Evolutionary conservation across 1,140 invertebrate genomes (phyloP).

Genomic region (Teleopsis dalmanni): DNA sequence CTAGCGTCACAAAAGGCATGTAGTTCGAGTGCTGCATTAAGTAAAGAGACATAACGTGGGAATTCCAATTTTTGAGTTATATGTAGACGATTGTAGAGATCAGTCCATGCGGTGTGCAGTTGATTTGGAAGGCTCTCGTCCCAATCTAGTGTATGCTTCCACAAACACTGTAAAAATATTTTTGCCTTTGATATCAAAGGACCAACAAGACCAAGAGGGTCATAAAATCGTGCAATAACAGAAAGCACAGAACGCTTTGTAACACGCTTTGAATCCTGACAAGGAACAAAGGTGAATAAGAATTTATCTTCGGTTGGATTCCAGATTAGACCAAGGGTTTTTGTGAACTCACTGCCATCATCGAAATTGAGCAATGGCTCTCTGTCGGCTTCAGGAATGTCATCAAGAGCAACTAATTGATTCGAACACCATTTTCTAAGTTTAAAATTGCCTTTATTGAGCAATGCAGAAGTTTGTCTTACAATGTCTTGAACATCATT

Average conservation of each 20-base stretch:
- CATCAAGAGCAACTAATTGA: conserved; percentile 13
- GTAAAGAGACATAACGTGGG: no score
- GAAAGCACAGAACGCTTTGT: conserved; percentile 29
- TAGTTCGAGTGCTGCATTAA: no score
- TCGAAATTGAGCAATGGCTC: conserved; percentile 3
- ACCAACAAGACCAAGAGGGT: conserved; percentile 16
- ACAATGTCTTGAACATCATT: conserved; percentile 10
- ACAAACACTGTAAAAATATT: conserved; percentile 21
- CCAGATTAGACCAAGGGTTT: not conserved
- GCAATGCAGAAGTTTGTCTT: conserved; percentile 13
- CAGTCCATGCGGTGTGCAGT: not conserved
- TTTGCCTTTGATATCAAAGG: conserved; percentile 25
- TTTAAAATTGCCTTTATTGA: conserved; percentile 30
- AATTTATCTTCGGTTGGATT: not conserved
- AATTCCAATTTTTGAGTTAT: no score
- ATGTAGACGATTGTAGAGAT: no score
- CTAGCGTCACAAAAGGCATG: no score
- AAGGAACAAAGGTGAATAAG: not conserved
- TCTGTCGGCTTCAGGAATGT: not conserved
- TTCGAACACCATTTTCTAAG: conserved; percentile 43
- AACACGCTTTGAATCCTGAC: not conserved
- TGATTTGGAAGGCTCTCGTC: conserved; percentile 1
- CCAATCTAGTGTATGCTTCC: conserved; percentile 16
- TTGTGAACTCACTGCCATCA: conserved; percentile 8
- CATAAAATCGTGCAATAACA: conserved; percentile 30